These are phyloP conservation scores for Lasiurus cinereus DNA, from an alignment of 2,113 vertebrate genomes.

Conservation along the genomic window DNA sequence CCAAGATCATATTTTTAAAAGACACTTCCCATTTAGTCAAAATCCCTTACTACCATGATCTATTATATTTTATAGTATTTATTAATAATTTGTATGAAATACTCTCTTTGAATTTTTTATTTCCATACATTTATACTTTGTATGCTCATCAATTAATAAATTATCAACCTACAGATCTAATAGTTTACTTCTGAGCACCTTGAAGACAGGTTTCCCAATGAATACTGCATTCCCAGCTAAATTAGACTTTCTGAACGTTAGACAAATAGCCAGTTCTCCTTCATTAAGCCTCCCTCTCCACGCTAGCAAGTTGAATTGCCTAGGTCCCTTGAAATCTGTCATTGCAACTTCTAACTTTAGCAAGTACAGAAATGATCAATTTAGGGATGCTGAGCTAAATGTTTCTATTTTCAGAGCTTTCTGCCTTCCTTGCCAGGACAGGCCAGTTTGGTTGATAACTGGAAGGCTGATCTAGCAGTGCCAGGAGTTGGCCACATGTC, in stretches of 20 bases:
- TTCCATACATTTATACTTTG: slow-evolving; percentile 74
- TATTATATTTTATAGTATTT: slow-evolving; percentile 11
- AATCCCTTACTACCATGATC: not conserved
- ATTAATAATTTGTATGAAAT: slow-evolving; percentile 42
- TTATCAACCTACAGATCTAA: slow-evolving; percentile 45
- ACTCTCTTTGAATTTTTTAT: slow-evolving; percentile 74
- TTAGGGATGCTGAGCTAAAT: slow-evolving; percentile 48
- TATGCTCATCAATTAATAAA: slow-evolving; percentile 73
- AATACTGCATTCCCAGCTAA: slow-evolving; percentile 68
- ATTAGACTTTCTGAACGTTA: slow-evolving; percentile 21
- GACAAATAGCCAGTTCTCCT: slow-evolving; percentile 60
- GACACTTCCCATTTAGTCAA: not conserved
- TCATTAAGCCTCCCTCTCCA: slow-evolving; percentile 4
- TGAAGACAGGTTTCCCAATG: not conserved
- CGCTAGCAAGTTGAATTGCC: slow-evolving; percentile 50
- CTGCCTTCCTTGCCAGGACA: slow-evolving; percentile 51
- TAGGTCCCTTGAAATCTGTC: slow-evolving; percentile 64
- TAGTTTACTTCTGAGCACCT: not conserved
- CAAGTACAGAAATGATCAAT: slow-evolving; percentile 57
- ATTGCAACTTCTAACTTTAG: slow-evolving; percentile 41
- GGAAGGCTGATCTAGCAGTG: slow-evolving; percentile 35
- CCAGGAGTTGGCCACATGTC: not conserved
- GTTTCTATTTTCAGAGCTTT: slow-evolving; percentile 59
- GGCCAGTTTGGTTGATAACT: slow-evolving; percentile 17
- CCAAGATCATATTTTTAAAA: slow-evolving; percentile 5